Base-by-base conservation (phyloP, 2,113 vertebrate species). In the Anoura caudifer region DNA sequence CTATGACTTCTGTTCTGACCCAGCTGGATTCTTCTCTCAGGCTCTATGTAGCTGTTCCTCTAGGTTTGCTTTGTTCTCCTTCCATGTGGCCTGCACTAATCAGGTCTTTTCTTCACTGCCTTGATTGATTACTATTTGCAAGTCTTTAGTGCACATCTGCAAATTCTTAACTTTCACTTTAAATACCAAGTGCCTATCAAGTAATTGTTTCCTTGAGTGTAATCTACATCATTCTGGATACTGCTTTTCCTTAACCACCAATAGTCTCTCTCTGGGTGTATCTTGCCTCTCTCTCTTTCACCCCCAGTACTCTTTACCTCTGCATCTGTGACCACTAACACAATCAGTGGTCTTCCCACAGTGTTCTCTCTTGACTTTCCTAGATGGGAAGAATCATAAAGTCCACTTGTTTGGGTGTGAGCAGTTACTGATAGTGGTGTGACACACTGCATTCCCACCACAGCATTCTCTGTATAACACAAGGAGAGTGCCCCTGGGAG, bases 101-200 rank as follows among this genome's bases (percentile, higher is more conserved):
- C 59, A 56, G 15, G 24, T 38, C 31, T 59, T 75, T 41, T 47
- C 31, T 28, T 45, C 52, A 26, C 86, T 84, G 26, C 67, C 56
- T 86, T 63, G 19, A 76, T 61, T 77, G 31, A 72, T 47, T 43
- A 56, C 43, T 56, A 72, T 45, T 73, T 70, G 56, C 28, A 36
- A 82, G 41, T 54, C 63, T 61, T 72, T 10, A 22, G n/a, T 20
- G 1, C 9, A 14, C 65, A 7, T 73, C 87, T 77, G 3, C 31
- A 87, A 90, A 92, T 80, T 90, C 85, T 87, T 73, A 91, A 19
- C 12, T 15, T 87, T 92, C 20, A 59, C 52, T 77, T 77, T 89
- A 82, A 91, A 91, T 73, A 82, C 12, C 41, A 83, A 73, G 4
- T 72, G 43, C 83, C 82, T 47, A 88, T 38, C 67, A 87, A 87